phyloP scores from a whole-genome alignment of 30 jellyfish, hydroid and myxozoan genomes.

The Turritopsis dohrnii region DNA sequence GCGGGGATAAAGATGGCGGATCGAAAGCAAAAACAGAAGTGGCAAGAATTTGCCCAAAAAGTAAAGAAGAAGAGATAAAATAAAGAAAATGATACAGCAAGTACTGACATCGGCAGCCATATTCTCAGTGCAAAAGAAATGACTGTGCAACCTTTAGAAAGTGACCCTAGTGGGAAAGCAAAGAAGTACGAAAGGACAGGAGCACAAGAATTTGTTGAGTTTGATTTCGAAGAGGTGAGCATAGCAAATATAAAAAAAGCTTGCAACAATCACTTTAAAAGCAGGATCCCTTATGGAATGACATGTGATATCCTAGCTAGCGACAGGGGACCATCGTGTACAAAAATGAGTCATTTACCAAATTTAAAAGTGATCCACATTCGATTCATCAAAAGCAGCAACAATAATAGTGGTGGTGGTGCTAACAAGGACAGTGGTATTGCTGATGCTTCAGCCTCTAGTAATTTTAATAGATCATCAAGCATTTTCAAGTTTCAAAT shows the following conservation, averaged over 20 bases:
- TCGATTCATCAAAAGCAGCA: background rate
- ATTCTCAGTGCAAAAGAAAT: background rate
- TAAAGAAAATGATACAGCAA: too few species aligned
- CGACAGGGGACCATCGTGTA: background rate
- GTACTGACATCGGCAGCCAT: too few species aligned
- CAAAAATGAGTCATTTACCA: background rate
- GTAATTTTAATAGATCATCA: too few species aligned
- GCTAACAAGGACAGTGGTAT: too few species aligned
- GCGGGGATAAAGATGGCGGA: background rate
- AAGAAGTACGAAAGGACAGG: background rate
- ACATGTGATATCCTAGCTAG: background rate
- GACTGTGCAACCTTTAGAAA: background rate
- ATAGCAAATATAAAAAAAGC: background rate
- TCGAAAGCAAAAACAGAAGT: too few species aligned
- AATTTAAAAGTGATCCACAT: background rate
- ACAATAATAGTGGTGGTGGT: too few species aligned
- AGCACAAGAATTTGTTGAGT: background rate
- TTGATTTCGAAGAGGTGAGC: background rate
- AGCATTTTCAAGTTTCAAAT: too few species aligned
- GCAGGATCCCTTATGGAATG: background rate
- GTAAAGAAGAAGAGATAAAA: too few species aligned
- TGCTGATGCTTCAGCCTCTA: too few species aligned
- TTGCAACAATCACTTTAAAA: background rate
- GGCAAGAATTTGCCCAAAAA: too few species aligned
- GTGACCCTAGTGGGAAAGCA: background rate